Evolutionary conservation across 2,888 invertebrate species (phyloP), one percentile per base, ranked within the genome.

Genomic region (Thecophora atra): DNA sequence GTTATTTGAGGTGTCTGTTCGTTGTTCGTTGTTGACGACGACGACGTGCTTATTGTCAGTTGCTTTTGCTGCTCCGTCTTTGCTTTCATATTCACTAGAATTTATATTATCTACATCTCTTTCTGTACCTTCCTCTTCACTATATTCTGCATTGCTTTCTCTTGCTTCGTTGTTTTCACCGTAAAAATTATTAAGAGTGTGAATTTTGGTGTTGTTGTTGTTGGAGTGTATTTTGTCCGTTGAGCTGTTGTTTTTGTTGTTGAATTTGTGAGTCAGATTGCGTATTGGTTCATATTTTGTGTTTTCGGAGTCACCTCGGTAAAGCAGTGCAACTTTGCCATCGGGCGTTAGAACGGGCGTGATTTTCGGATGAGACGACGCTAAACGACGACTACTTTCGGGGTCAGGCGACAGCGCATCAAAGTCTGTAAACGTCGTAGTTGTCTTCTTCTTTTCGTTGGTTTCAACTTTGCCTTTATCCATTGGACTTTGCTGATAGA

Each of bases 271-370:
- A 68, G 86, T 86, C 63, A 86, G 78, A 79, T 87, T 87, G 76
- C 84, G 82, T 73, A 86, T 86, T 58, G 86, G 87, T 79, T 87
- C 87, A 78, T 87, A 86, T 79, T 87, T 87, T 66, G 86, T 83
- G 76, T 83, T 85, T 80, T 86, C 86, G 75, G 87, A 86, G 79
- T 85, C 86, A 77, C 87, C 87, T 72, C 87, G 86, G 78, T 86
- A 87, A 79, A 87, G 84, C 79, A 87, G 82, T 75, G 87, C 87
- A 81, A 87, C 87, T 82, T 87, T 87, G 80, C 87, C 87, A 84
- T 87, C 87, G 77, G 87, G 83, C 76, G 87, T 87, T 79, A 87
- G 81, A 72, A 87, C 87, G 51, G 87, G 87, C 75, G 87, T 87
- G 75, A 87, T 87, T 83, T 87, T 87, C 65, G 85, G 85, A 81